Conservation (phyloP, 2,888 invertebrate genomes). For the Eupithecia abbreviata region DNA sequence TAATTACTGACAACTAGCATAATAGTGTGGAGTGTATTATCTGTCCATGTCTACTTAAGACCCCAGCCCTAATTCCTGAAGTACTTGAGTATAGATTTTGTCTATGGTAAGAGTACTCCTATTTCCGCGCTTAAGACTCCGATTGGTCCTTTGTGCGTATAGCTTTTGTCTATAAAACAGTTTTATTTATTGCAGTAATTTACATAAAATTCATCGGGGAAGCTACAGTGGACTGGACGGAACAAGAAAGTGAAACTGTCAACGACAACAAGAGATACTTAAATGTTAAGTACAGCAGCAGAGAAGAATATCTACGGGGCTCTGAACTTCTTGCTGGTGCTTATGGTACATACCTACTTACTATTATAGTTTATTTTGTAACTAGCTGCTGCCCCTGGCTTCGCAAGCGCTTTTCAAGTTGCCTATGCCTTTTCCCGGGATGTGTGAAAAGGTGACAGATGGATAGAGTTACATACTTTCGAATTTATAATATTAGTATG, state of each 20-base stretch:
- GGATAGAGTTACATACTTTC: too few relatives aligned
- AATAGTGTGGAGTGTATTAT: not conserved
- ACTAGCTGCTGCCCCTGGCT: too few relatives aligned
- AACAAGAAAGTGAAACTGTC: constrained; percentile 54
- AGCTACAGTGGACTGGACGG: constrained; percentile 64
- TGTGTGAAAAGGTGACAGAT: too few relatives aligned
- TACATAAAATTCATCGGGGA: constrained; percentile 60
- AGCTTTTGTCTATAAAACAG: not conserved
- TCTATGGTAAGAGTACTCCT: too few relatives aligned
- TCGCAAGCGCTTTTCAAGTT: too few relatives aligned
- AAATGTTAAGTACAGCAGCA: constrained; percentile 54
- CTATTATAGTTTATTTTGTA: not conserved
- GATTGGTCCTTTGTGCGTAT: not conserved
- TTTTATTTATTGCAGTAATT: constrained; percentile 51
- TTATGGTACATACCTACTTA: constrained; percentile 44
- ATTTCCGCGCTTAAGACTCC: too few relatives aligned
- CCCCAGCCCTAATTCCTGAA: not conserved
- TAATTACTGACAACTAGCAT: not conserved
- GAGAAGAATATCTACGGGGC: constrained; percentile 65
- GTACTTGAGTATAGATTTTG: not conserved
- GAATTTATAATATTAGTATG: too few relatives aligned
- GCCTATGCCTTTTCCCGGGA: too few relatives aligned
- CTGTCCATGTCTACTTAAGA: not conserved
- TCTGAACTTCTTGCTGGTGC: constrained; percentile 60
- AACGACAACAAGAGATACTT: constrained; percentile 49